Evolutionary conservation across 2,797 vertebrate species (phyloP), one percentile per base, ranked within the genome.

Genomic region (Esox lucius): DNA sequence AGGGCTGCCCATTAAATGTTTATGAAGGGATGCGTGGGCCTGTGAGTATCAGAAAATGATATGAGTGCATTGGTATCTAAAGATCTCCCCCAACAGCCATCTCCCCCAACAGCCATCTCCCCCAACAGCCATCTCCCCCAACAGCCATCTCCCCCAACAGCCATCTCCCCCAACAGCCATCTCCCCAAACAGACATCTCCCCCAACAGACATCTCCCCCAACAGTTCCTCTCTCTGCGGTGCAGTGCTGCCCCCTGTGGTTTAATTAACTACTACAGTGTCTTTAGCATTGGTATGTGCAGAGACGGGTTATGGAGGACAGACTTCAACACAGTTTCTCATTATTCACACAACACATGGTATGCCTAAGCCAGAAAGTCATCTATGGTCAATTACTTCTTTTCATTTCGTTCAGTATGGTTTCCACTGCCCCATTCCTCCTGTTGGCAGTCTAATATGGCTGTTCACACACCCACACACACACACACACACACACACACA

Each of bases 231-330:
- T 66, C 61, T 49, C 68, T 19, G 73, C 66, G 17, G 82, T 75
- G 72, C 75, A 86, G 46, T 85, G 71, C 74, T 90, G 86, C 89
- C 88, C 70, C 88, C 75, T 15, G 74, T 91, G 89, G 86, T 39
- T 0, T 11, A 15, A 82, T 11, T 48, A 5, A 61, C 61, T 56
- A 71, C 75, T 76, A 51, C 80, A 51, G 46, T n/a, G 24, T 31
- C 19, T 28, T 28, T 11, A 11, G 53, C 53, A 56, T 56, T 56
- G 53, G 53, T 56, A 42, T 22, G 19, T 22, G n/a, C 8, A n/a
- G 6, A 56, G 53, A 22, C n/a, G 16, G 53, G n/a, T 56, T 22
- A 56, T 8, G 71, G 75, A 80, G 65, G 70, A 48, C 56, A 13
- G 65, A 75, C 75, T 83, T 80, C 31, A 77, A 75, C 81, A 56